Percentiles rank a stretch among this genome's conserved stretches.
These are phyloP conservation scores for Tetragnatha versicolor DNA, from an alignment of 1,140 invertebrate genomes.

Conservation along the genomic window DNA sequence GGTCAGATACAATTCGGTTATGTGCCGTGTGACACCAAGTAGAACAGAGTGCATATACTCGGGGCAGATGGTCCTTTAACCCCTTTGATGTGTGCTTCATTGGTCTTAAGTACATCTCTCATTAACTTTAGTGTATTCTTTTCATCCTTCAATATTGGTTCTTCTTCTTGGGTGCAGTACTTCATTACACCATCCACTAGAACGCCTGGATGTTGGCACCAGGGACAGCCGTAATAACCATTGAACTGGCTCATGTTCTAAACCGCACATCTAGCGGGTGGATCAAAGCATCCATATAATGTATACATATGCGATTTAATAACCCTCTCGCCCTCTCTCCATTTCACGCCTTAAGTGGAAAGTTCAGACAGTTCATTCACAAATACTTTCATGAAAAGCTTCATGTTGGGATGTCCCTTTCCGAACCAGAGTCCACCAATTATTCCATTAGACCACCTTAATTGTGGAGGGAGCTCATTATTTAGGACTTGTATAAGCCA, in stretches of 20 bases:
- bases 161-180: neutral
- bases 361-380: neutral
- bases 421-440: too few relatives aligned
- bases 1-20: conserved; percentile 55
- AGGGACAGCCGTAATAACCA: too few relatives aligned
- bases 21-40: conserved; percentile 57
- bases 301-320: neutral
- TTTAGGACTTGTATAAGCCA: neutral
- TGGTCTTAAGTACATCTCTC: conserved; percentile 19
- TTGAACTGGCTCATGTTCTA: conserved; percentile 51
- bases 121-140: conserved; percentile 53
- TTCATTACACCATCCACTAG: conserved; percentile 52
- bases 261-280: conserved; percentile 54
- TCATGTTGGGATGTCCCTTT: too few relatives aligned
- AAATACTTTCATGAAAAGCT: neutral
- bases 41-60: conserved; percentile 60
- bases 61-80: conserved; percentile 50
- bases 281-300: conserved; percentile 46
- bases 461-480: conserved; percentile 7
- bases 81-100: conserved; percentile 33
- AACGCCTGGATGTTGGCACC: conserved; percentile 57
- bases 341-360: neutral
- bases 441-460: neutral
- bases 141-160: conserved; percentile 54
- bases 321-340: neutral